These are phyloP conservation scores for Plumapathes pennacea DNA, from an alignment of 92 coral and sea anemone species.

Conservation along the genomic window DNA sequence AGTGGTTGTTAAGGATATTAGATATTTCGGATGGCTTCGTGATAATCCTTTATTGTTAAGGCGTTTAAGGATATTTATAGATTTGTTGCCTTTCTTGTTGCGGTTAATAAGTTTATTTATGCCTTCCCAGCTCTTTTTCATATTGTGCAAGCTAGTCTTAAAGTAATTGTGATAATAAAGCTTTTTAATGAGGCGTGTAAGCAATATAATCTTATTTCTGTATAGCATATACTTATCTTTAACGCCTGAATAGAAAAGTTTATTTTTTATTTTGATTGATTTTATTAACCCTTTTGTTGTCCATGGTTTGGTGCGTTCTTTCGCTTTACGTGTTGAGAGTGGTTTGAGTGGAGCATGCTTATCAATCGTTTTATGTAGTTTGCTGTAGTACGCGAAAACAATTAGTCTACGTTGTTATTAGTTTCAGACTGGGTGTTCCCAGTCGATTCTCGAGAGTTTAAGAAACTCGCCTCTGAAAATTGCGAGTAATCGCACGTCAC, in stretches of 20 bases:
- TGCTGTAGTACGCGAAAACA: not conserved
- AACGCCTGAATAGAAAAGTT: not conserved
- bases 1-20: too few species aligned
- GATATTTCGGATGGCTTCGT: too few species aligned
- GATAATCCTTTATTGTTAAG: too few species aligned
- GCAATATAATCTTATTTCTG: too few species aligned
- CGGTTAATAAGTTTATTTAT: too few species aligned
- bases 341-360: not conserved
- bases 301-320: constrained; percentile 3
- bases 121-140: too few species aligned
- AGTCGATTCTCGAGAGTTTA: not conserved
- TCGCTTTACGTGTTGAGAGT: not conserved
- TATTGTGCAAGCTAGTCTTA: too few species aligned
- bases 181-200: too few species aligned
- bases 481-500: not conserved
- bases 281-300: not conserved
- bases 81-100: too few species aligned
- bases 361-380: not conserved
- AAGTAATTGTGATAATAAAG: too few species aligned
- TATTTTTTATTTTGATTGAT: constrained; percentile 3
- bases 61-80: too few species aligned
- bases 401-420: not conserved
- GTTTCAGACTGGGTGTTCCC: not conserved
- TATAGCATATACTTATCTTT: too few species aligned
- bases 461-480: not conserved